Conservation (phyloP, 2,888 invertebrate genomes). For the Leptinotarsa juncta region DNA sequence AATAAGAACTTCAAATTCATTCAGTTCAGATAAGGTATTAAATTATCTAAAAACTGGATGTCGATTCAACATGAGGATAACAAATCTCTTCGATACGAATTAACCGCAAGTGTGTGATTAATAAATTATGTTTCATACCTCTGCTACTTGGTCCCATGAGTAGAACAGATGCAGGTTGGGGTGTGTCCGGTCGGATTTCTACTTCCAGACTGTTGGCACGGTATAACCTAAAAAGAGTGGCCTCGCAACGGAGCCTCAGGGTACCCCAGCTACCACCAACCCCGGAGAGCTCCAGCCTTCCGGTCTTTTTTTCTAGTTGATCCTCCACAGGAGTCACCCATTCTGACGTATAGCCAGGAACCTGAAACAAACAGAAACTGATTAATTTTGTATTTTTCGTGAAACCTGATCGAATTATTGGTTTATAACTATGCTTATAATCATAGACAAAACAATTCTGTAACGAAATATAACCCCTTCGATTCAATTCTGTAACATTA, state of each 20-base stretch:
- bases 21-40: no score
- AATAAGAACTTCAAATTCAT: no score
- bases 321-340: slow-evolving; percentile 71
- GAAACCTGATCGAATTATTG: no score
- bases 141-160: slow-evolving; percentile 62
- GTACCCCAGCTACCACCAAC: slow-evolving; percentile 71
- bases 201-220: slow-evolving; percentile 72
- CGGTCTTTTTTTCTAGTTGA: slow-evolving; percentile 71
- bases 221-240: slow-evolving; percentile 74
- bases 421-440: no score
- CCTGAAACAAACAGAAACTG: slow-evolving; percentile 62
- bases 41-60: no score
- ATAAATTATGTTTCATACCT: slow-evolving; percentile 44
- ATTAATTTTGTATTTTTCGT: no score
- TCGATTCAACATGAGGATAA: no score
- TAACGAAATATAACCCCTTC: no score
- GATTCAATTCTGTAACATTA: no score
- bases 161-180: slow-evolving; percentile 73
- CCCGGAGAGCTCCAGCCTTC: slow-evolving; percentile 70
- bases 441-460: no score
- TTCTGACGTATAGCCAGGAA: slow-evolving; percentile 73
- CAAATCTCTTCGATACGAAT: no score
- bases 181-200: slow-evolving; percentile 71
- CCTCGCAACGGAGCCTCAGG: slow-evolving; percentile 72
- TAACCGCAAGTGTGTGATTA: no score